A percentile compares a stretch with the other conserved stretches of the same genome.
phyloP scores from a whole-genome alignment of 2,888 invertebrate species.

The Aphodius granarius region DNA sequence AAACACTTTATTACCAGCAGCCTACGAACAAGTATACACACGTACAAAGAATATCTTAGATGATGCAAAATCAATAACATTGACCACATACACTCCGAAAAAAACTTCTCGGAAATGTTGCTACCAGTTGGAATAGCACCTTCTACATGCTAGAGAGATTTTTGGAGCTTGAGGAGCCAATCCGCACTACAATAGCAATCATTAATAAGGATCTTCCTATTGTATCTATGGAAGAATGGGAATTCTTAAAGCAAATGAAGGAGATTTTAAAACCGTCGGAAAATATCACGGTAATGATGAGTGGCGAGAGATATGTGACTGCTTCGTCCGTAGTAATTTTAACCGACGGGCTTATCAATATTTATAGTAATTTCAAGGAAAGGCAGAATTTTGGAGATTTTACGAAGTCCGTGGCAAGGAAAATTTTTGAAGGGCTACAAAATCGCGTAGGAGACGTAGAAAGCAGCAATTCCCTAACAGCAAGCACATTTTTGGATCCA shows the following conservation, averaged over 20 bases:
- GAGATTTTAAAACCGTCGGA: conserved; percentile 34
- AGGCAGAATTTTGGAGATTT: not conserved
- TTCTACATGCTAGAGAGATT: conserved; percentile 35
- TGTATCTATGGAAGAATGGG: conserved; percentile 32
- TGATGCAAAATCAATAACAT: conserved; percentile 29
- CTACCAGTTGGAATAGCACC: conserved; percentile 34
- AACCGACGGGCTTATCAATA: conserved; percentile 34
- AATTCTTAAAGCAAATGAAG: conserved; percentile 26
- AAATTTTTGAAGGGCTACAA: not conserved
- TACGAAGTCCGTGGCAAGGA: not conserved
- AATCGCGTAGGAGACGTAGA: conserved; percentile 29
- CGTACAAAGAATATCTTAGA: not conserved
- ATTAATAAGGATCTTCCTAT: conserved; percentile 16
- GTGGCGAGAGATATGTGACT: conserved; percentile 33
- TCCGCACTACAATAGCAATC: conserved; percentile 31
- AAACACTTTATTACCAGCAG: conserved; percentile 28
- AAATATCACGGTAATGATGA: conserved; percentile 32
- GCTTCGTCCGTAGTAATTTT: conserved; percentile 33
- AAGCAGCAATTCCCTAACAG: conserved; percentile 26
- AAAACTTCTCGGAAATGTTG: conserved; percentile 30
- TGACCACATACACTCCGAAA: conserved; percentile 42
- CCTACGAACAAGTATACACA: conserved; percentile 23
- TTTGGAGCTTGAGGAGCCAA: conserved; percentile 27
- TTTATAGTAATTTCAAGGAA: conserved; percentile 4
- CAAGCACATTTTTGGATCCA: conserved; percentile 34